Evolutionary conservation across 1,140 invertebrate genomes (phyloP).

Genomic region (Mylabris phalerata): DNA sequence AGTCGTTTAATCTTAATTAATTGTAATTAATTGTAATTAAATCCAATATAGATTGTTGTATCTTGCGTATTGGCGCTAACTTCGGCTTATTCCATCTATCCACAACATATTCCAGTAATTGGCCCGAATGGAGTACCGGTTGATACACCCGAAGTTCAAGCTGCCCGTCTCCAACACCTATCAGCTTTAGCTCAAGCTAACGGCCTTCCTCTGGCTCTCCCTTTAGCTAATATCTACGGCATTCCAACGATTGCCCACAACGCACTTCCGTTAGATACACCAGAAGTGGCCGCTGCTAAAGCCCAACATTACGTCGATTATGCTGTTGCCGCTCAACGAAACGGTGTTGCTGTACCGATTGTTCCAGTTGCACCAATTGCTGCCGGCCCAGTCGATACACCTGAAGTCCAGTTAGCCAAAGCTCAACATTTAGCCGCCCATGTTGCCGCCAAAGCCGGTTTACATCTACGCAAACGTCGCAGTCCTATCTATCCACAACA

Average conservation of each 20-base stretch:
- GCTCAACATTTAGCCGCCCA: conserved; percentile 19
- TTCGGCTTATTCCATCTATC: conserved; percentile 21
- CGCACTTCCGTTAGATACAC: conserved; percentile 52
- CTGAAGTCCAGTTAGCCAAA: conserved; percentile 43
- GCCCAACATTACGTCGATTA: conserved; percentile 53
- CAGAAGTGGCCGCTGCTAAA: conserved; percentile 57
- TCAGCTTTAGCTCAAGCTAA: conserved; percentile 47
- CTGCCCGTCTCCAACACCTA: conserved; percentile 52
- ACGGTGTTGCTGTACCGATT: conserved; percentile 38
- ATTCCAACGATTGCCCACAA: conserved; percentile 16
- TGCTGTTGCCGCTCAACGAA: conserved; percentile 47
- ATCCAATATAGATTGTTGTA: conserved; percentile 29
- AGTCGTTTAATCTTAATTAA: conserved; percentile 19
- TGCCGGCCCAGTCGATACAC: conserved; percentile 39
- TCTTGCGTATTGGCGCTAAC: conserved; percentile 30
- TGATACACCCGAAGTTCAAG: conserved; percentile 54
- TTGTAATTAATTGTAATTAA: background rate
- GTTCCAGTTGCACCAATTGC: conserved; percentile 22
- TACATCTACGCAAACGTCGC: background rate
- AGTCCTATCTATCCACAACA: conserved; percentile 43
- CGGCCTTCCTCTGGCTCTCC: conserved; percentile 19
- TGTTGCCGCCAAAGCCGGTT: conserved; percentile 8
- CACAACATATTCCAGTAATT: conserved; percentile 30
- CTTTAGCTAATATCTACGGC: background rate
- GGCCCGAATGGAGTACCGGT: conserved; percentile 33